Evolutionary conservation across 2,888 invertebrate genomes (phyloP).

Genomic region (Sussaba pulchella): DNA sequence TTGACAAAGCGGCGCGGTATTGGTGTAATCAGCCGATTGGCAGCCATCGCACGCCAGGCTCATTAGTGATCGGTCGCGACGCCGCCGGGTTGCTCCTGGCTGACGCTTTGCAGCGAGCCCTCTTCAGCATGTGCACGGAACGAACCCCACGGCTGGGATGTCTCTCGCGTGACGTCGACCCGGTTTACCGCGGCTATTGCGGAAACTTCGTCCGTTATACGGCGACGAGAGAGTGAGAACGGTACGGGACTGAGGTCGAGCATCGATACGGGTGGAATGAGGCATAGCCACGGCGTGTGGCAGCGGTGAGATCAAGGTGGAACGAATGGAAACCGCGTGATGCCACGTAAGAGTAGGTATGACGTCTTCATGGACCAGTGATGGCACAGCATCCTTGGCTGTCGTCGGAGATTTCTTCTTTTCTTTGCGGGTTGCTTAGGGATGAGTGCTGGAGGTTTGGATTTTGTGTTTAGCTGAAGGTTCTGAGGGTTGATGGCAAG

Average conservation of each 20-base stretch:
- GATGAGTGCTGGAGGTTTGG: no score
- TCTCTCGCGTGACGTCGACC: constrained; percentile 12
- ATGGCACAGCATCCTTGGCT: no score
- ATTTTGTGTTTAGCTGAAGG: no score
- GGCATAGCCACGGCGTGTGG: constrained; percentile 20
- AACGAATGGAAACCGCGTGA: constrained; percentile 13
- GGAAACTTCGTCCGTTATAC: constrained; percentile 62
- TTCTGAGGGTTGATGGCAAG: no score
- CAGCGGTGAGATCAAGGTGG: not conserved
- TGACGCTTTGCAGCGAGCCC: constrained; percentile 6
- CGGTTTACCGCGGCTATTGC: constrained; percentile 21
- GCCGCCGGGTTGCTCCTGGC: constrained; percentile 36
- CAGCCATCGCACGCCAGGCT: constrained; percentile 69
- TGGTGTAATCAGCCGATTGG: constrained; percentile 70
- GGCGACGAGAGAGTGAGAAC: constrained; percentile 34
- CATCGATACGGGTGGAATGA: constrained; percentile 3
- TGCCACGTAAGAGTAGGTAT: no score
- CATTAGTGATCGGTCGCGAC: constrained; percentile 67
- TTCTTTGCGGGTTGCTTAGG: no score
- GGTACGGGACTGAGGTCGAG: constrained; percentile 27
- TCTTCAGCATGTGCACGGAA: no score
- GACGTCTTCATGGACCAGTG: no score
- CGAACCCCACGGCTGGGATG: constrained; percentile 28
- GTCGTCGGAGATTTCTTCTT: no score
- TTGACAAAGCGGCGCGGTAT: constrained; percentile 45